phyloP scores from a whole-genome alignment of 2,113 vertebrate species.

The Pogonocichla stellata region DNA sequence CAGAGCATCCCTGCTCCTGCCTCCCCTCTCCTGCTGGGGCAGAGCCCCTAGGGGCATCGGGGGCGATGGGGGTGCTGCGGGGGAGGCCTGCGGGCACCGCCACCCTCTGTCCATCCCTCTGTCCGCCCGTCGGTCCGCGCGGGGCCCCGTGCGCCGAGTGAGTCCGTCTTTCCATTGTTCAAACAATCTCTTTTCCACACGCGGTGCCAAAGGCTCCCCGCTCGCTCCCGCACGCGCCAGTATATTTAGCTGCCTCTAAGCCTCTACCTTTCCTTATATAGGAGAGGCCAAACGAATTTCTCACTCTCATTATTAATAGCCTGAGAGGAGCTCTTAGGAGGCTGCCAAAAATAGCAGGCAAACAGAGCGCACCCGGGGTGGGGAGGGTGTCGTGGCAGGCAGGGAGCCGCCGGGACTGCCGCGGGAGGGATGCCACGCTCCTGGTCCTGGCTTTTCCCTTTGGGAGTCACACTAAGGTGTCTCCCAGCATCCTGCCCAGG shows the following conservation, averaged over 20 bases:
- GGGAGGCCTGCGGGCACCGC: rapidly evolving
- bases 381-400: slow-evolving; percentile 14
- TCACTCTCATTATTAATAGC: slow-evolving; percentile 71
- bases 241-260: slow-evolving; percentile 64
- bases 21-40: neutral
- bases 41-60: neutral
- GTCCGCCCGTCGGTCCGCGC: neutral
- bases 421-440: neutral
- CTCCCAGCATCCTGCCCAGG: neutral
- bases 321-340: slow-evolving; percentile 54
- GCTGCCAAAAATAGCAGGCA: slow-evolving; percentile 73
- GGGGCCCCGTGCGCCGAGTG: neutral
- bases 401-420: neutral
- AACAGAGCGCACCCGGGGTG: slow-evolving; percentile 36
- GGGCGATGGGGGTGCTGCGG: rapidly evolving
- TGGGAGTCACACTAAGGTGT: neutral
- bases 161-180: slow-evolving; percentile 60
- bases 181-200: slow-evolving; percentile 65
- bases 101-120: neutral
- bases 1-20: neutral
- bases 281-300: slow-evolving; percentile 72
- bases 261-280: slow-evolving; percentile 77
- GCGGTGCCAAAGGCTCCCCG: slow-evolving; percentile 46
- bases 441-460: neutral
- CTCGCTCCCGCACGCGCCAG: slow-evolving; percentile 29